Conservation (phyloP, 1,140 invertebrate genomes). For the Ephestia elutella region DNA sequence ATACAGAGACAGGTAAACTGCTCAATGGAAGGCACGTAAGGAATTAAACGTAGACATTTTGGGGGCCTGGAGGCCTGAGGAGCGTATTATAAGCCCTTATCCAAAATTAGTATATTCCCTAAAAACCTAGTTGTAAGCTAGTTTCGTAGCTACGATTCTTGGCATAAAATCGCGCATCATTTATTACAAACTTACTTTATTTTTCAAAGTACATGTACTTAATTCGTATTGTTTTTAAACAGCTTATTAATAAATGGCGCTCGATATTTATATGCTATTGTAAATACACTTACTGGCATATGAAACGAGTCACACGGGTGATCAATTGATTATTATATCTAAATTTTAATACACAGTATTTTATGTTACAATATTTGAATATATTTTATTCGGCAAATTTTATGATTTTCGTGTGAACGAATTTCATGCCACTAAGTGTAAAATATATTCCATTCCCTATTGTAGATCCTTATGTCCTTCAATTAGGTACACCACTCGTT, state of each 20-base stretch:
- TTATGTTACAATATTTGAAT: background rate
- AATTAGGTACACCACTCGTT: conserved; percentile 54
- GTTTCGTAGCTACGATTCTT: conserved; percentile 32
- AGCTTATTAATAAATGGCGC: conserved; percentile 20
- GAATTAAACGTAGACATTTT: conserved; percentile 62
- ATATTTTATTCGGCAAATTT: conserved; percentile 1
- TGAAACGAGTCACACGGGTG: background rate
- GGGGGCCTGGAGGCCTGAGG: conserved; percentile 21
- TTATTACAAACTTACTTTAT: background rate
- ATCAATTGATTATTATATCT: background rate
- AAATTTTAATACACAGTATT: no score
- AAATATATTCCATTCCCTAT: conserved; percentile 56
- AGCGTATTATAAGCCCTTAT: conserved; percentile 33
- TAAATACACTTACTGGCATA: conserved; percentile 15
- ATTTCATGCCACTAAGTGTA: conserved; percentile 31
- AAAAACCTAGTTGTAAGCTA: conserved; percentile 45
- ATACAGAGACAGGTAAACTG: conserved; percentile 46
- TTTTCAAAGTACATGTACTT: background rate
- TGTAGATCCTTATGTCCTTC: conserved; percentile 55
- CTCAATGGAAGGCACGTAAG: conserved; percentile 60
- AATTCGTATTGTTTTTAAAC: no score
- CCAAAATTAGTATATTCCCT: conserved; percentile 39
- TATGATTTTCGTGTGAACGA: background rate
- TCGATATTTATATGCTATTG: conserved; percentile 13
- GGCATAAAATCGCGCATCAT: conserved; percentile 22